These are phyloP conservation scores for Parambassis ranga DNA, from an alignment of 2,797 vertebrate species.

Conservation along the genomic window DNA sequence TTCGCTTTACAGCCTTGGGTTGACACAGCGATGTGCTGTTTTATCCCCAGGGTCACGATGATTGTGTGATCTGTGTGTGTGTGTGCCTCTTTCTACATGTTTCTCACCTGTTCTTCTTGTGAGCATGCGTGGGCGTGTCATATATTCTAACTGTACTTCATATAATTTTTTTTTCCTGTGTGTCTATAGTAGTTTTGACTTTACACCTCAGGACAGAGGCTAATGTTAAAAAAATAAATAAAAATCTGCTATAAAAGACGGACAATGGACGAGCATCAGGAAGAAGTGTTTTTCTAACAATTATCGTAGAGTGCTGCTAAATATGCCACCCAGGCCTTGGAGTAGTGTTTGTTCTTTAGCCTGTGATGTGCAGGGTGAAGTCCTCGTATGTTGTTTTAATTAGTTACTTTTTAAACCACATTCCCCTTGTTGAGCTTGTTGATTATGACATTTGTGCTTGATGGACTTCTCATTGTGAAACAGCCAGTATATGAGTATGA, in stretches of 20 bases:
- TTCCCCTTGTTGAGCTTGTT: no score
- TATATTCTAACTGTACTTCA: no score
- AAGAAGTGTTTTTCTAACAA: neutral
- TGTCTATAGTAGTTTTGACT: neutral
- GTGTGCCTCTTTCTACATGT: neutral
- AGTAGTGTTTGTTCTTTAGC: neutral
- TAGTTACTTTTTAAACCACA: neutral
- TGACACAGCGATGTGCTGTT: no score
- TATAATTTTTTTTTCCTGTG: neutral
- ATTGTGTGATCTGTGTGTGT: neutral
- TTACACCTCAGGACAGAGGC: neutral
- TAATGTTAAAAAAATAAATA: neutral
- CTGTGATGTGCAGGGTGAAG: neutral
- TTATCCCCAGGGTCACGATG: no score
- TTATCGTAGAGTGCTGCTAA: neutral
- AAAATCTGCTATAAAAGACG: no score
- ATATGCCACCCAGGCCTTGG: constrained; percentile 1
- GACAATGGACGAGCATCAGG: no score
- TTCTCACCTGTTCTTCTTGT: neutral
- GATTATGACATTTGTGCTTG: neutral
- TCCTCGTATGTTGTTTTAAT: neutral
- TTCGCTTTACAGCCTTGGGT: no score
- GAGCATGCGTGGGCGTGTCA: constrained; percentile 1
- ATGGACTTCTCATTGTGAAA: neutral
- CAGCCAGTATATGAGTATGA: neutral